Evolutionary conservation across 2,113 vertebrate genomes (phyloP).

Genomic region (Ophiodon elongatus): DNA sequence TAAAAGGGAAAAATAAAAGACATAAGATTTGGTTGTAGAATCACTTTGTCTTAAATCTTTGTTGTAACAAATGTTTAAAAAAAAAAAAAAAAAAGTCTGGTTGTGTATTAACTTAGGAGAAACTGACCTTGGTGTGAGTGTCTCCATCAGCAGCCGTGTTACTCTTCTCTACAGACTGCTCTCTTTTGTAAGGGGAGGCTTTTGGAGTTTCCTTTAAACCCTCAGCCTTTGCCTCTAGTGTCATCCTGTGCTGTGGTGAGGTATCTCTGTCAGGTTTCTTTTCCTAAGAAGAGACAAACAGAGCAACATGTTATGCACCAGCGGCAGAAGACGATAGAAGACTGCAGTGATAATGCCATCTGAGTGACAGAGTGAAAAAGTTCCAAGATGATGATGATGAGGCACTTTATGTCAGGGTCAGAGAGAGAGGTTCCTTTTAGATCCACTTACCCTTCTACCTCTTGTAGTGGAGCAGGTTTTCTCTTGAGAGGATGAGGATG

Average conservation of each 20-base stretch:
- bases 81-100: neutral
- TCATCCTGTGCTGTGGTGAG: slow-evolving; percentile 31
- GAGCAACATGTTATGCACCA: neutral
- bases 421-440: neutral
- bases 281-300: slow-evolving; percentile 57
- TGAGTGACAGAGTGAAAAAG: neutral
- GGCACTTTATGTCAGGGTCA: neutral
- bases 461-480: slow-evolving; percentile 69
- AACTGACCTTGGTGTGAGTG: slow-evolving; percentile 68
- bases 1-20: neutral
- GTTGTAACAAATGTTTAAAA: neutral
- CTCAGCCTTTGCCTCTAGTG: slow-evolving; percentile 23
- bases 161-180: slow-evolving; percentile 42
- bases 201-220: slow-evolving; percentile 47
- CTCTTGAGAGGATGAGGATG: slow-evolving; percentile 78
- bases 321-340: neutral
- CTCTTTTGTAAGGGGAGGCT: slow-evolving; percentile 54
- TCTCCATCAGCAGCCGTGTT: slow-evolving; percentile 42
- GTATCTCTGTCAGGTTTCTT: slow-evolving; percentile 63
- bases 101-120: neutral
- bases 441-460: slow-evolving; percentile 76
- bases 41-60: neutral
- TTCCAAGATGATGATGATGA: neutral
- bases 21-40: neutral
- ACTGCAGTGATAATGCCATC: neutral